A percentile compares a stretch with the other conserved stretches of the same genome.
phyloP scores from a whole-genome alignment of 2,113 vertebrate species.

The Tychaedon coryphoeus region DNA sequence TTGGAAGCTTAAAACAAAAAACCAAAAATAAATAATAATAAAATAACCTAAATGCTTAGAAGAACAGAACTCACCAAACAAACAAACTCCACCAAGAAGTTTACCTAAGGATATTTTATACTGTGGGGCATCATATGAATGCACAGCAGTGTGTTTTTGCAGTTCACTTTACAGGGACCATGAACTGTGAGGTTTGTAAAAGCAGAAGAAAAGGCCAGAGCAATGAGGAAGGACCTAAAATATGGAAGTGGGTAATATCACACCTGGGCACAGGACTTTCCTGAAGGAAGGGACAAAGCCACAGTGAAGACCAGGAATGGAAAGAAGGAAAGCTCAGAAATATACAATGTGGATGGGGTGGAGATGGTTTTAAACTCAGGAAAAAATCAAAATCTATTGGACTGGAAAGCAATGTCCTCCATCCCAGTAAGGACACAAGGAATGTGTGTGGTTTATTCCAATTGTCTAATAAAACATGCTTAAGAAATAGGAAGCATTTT shows the following conservation, averaged over 20 bases:
- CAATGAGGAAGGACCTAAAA: not conserved
- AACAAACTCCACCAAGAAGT: not conserved
- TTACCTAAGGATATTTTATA: not conserved
- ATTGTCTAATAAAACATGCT: not conserved
- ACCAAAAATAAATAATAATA: not conserved
- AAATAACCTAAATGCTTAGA: not conserved
- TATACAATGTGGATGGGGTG: not conserved
- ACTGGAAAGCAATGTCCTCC: not conserved
- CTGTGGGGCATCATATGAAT: not conserved
- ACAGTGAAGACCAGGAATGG: not conserved
- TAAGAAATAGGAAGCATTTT: not conserved
- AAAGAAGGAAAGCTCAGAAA: not conserved
- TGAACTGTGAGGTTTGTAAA: not conserved
- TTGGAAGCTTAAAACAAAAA: not conserved
- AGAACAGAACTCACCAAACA: not conserved
- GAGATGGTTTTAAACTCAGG: not conserved
- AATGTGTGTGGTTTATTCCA: not conserved
- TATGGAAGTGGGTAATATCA: not conserved
- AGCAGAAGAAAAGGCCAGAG: not conserved
- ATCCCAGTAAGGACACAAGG: not conserved
- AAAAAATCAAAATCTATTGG: not conserved
- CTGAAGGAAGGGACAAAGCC: not conserved
- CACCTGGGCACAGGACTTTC: not conserved
- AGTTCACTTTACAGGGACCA: not conserved
- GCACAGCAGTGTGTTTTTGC: not conserved